These are phyloP conservation scores for Sciurus carolinensis DNA, from an alignment of 2,797 vertebrate genomes.

Conservation along the genomic window DNA sequence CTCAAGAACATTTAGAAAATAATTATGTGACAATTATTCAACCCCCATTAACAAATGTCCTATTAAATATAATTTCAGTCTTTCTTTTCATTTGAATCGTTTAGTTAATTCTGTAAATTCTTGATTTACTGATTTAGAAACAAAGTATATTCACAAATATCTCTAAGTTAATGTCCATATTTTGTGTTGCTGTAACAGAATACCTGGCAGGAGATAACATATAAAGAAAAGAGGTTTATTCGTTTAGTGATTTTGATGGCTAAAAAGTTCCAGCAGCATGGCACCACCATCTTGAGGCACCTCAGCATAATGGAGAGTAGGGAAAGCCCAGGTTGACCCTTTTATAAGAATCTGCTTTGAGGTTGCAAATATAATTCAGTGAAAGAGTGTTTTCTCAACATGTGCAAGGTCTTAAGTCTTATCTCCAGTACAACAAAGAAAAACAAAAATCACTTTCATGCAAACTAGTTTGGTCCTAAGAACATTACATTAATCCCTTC, in stretches of 20 bases:
- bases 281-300: not conserved
- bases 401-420: not conserved
- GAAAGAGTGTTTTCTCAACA: not conserved
- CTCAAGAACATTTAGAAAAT: not conserved
- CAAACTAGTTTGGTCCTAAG: not conserved
- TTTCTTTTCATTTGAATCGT: not conserved
- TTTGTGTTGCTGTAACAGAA: no score
- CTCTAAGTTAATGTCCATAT: not conserved
- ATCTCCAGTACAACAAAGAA: not conserved
- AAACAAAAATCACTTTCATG: not conserved
- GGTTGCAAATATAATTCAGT: not conserved
- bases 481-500: not conserved
- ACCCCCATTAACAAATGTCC: not conserved
- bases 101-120: not conserved
- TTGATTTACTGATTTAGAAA: not conserved
- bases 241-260: not conserved
- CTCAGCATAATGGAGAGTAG: not conserved
- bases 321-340: no score
- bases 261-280: not conserved
- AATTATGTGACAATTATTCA: not conserved
- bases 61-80: not conserved
- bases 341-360: not conserved
- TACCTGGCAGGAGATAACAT: not conserved
- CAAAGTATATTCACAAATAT: not conserved
- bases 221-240: not conserved